A percentile compares a stretch with the other conserved stretches of the same genome.
phyloP scores from a whole-genome alignment of 2,797 vertebrate genomes.

The Masticophis lateralis region DNA sequence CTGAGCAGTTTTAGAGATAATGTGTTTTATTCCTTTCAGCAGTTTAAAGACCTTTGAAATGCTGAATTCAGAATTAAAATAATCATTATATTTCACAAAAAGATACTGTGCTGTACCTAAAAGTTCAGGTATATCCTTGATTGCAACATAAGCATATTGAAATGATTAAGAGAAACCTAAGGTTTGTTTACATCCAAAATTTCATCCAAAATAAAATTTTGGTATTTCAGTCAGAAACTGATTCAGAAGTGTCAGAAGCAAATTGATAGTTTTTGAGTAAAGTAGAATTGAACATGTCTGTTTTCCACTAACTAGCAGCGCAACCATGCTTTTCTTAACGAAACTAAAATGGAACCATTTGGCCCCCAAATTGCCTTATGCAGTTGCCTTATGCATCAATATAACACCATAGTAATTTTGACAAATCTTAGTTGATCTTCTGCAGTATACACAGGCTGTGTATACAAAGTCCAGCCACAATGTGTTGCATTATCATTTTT shows the following conservation, averaged over 20 bases:
- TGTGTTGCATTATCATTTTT: not conserved
- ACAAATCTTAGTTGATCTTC: not conserved
- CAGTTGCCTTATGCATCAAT: conserved; percentile 11
- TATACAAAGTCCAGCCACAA: not conserved
- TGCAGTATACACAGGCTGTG: not conserved
- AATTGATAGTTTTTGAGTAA: not conserved
- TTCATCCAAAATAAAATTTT: not conserved
- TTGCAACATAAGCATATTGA: not conserved
- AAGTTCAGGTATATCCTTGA: not conserved
- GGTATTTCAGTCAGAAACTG: not conserved
- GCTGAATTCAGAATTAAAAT: not conserved
- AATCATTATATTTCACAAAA: not conserved
- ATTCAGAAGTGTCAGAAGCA: not conserved
- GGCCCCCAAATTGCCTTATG: not conserved
- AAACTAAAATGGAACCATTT: conserved; percentile 11
- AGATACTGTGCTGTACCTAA: not conserved
- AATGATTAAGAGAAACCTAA: not conserved
- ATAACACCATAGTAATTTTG: not conserved
- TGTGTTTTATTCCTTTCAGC: not conserved
- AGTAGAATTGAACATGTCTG: not conserved
- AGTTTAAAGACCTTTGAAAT: not conserved
- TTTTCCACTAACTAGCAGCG: not conserved
- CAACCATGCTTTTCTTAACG: conserved; percentile 10
- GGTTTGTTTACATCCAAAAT: not conserved
- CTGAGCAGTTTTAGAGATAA: not conserved